Evolutionary conservation across 2,113 vertebrate species (phyloP).

Genomic region (Mellivora capensis): DNA sequence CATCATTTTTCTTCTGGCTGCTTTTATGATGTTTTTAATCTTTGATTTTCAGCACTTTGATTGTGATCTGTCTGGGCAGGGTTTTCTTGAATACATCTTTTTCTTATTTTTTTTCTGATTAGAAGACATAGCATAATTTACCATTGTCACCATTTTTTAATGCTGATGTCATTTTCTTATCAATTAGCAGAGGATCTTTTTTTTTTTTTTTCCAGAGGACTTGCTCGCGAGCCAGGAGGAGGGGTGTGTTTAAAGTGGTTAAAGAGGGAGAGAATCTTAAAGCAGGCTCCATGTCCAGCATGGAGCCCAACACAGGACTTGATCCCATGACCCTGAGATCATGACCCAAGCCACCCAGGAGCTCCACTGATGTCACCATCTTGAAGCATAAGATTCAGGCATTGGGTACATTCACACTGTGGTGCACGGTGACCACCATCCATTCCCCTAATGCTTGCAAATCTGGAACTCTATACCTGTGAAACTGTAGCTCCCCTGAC

Average conservation of each 20-base stretch:
- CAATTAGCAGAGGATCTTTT: not conserved
- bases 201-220: not conserved
- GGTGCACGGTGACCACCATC: not conserved
- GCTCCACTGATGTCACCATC: not conserved
- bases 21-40: not conserved
- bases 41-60: not conserved
- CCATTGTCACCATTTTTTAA: not conserved
- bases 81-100: not conserved
- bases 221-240: too few relatives aligned
- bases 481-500: not conserved
- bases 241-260: not conserved
- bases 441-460: not conserved
- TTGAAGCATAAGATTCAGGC: not conserved
- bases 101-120: not conserved
- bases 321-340: not conserved
- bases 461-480: not conserved
- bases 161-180: not conserved
- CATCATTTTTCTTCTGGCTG: not conserved
- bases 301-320: not conserved
- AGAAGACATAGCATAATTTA: not conserved
- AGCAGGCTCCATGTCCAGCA: not conserved
- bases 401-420: not conserved
- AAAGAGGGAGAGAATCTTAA: not conserved
- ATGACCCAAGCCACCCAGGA: not conserved
- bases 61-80: not conserved